Evolutionary conservation across 2,797 vertebrate genomes (phyloP).

Genomic region (Muscicapa striata): DNA sequence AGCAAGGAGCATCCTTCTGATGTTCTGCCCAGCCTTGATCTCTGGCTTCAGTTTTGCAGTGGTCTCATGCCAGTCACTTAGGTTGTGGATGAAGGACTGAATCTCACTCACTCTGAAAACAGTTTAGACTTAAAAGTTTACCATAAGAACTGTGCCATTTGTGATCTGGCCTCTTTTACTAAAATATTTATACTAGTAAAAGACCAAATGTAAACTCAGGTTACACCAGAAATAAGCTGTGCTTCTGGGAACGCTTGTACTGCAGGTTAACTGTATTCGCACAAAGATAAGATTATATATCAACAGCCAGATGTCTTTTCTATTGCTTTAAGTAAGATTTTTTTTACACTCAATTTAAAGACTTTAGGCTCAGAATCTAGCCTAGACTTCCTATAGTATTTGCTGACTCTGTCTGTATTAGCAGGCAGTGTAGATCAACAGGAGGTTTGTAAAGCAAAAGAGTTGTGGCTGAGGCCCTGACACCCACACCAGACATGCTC

Average conservation of each 20-base stretch:
- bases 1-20: neutral
- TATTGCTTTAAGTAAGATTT: neutral
- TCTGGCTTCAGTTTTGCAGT: neutral
- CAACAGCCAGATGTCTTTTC: neutral
- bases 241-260: neutral
- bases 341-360: neutral
- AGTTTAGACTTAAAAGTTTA: conserved; percentile 22
- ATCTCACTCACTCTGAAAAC: conserved; percentile 7
- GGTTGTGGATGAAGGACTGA: neutral
- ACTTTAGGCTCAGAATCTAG: neutral
- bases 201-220: conserved; percentile 46
- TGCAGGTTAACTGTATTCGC: conserved; percentile 4
- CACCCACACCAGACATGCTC: neutral
- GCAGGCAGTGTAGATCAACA: neutral
- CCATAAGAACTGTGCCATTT: neutral
- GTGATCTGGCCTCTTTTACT: conserved; percentile 18
- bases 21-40: neutral
- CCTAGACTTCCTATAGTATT: neutral
- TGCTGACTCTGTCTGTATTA: neutral
- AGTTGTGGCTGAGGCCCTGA: neutral
- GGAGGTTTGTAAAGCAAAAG: neutral
- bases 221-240: conserved; percentile 34
- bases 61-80: neutral
- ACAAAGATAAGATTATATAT: neutral
- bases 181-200: conserved; percentile 55